Evolutionary conservation across 2,113 vertebrate species (phyloP).

Genomic region (Rallus limicola): DNA sequence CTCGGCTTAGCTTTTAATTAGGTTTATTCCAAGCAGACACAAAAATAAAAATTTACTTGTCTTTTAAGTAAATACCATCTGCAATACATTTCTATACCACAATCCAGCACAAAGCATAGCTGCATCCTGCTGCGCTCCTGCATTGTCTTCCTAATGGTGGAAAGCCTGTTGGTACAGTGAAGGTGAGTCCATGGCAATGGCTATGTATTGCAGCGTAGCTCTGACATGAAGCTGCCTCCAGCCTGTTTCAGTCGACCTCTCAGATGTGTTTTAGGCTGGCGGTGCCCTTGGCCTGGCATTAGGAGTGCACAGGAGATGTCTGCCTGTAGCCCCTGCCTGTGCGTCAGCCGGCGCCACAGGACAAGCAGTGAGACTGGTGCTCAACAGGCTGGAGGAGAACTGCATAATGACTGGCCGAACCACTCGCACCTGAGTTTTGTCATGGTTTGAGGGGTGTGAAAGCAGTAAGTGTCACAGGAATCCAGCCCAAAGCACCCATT

Average conservation of each 20-base stretch:
- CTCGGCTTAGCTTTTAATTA: conserved; percentile 9
- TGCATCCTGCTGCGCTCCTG: not conserved
- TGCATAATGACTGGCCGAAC: rapidly evolving
- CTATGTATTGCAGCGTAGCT: rapidly evolving
- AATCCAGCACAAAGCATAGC: not conserved
- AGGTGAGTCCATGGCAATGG: rapidly evolving
- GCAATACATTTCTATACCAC: not conserved
- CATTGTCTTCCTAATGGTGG: not conserved
- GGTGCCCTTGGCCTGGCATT: not conserved
- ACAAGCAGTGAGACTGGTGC: not conserved
- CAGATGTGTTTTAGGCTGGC: rapidly evolving
- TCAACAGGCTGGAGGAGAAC: rapidly evolving
- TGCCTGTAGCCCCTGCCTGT: not conserved
- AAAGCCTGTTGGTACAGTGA: not conserved
- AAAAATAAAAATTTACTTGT: conserved; percentile 1
- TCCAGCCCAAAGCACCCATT: not conserved
- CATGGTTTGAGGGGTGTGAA: too few relatives aligned
- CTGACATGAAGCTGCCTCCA: not conserved
- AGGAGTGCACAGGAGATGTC: not conserved
- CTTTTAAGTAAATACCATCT: not conserved
- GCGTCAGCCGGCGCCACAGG: rapidly evolving
- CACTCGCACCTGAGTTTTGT: rapidly evolving
- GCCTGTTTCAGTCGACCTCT: too few relatives aligned
- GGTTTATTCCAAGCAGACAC: not conserved
- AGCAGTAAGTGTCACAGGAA: not conserved